These are phyloP conservation scores for Pantherophis vulpinus DNA, from an alignment of 2,797 vertebrate species.

Conservation along the genomic window DNA sequence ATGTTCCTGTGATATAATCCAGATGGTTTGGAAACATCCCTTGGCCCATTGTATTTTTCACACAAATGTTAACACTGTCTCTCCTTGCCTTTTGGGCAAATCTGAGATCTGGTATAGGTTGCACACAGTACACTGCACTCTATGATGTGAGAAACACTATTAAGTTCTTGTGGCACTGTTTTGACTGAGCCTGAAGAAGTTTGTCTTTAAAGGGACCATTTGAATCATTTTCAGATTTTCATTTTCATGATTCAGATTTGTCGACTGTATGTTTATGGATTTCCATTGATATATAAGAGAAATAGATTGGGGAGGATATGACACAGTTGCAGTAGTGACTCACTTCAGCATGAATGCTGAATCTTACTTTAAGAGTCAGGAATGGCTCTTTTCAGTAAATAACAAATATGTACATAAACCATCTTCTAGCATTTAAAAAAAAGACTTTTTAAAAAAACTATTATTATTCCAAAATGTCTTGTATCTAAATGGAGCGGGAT, in stretches of 20 bases:
- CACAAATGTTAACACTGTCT: neutral
- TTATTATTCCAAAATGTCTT: neutral
- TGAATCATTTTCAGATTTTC: neutral
- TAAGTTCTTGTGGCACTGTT: neutral
- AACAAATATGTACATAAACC: neutral
- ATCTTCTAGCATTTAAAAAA: constrained; percentile 34
- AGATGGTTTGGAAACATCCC: neutral
- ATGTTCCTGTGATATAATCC: neutral
- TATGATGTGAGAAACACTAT: neutral
- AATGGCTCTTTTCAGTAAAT: constrained; percentile 5
- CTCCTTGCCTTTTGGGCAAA: neutral
- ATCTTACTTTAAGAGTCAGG: neutral
- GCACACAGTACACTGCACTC: neutral
- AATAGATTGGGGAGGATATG: accelerated
- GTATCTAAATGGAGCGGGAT: neutral
- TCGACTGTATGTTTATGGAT: neutral
- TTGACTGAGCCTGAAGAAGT: neutral
- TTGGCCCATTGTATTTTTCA: neutral
- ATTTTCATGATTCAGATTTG: too few relatives aligned
- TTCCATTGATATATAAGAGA: neutral
- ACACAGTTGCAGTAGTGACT: neutral
- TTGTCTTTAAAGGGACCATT: neutral
- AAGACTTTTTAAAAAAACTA: neutral
- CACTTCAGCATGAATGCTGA: neutral
- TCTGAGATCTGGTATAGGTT: neutral